These are phyloP conservation scores for Sarcophaga subvicina DNA, from an alignment of 2,888 invertebrate genomes.

Conservation along the genomic window DNA sequence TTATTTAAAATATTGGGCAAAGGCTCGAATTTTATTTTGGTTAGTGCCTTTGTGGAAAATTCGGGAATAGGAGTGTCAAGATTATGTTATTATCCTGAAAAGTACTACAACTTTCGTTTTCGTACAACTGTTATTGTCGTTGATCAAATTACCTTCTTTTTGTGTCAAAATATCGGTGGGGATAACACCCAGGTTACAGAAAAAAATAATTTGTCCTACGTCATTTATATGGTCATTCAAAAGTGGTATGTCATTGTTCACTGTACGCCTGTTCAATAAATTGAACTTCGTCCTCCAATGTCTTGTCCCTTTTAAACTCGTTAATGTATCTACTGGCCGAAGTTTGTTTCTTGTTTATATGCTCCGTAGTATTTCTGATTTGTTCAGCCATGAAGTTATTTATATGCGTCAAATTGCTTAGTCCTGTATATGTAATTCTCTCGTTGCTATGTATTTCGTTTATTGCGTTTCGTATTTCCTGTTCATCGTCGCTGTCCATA, in stretches of 20 bases:
- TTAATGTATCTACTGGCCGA: constrained; percentile 61
- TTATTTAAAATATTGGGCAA: too few species aligned
- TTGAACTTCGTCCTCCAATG: constrained; percentile 66
- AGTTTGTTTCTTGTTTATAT: constrained; percentile 65
- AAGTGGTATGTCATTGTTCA: too few species aligned
- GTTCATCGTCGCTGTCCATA: constrained; percentile 47
- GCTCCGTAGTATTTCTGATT: constrained; percentile 42
- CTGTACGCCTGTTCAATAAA: not conserved
- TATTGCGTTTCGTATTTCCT: not conserved
- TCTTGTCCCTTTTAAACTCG: constrained; percentile 52
- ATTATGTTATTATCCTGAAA: not conserved
- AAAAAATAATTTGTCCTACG: constrained; percentile 48
- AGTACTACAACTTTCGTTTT: not conserved
- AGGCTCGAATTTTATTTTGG: not conserved
- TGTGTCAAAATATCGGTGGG: constrained; percentile 60
- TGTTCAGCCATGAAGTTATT: not conserved
- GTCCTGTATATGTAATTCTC: too few species aligned
- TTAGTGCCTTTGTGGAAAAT: not conserved
- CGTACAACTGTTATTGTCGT: constrained; percentile 54
- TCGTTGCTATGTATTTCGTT: not conserved
- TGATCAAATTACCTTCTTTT: constrained; percentile 42
- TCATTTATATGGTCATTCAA: too few species aligned
- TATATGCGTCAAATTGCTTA: not conserved
- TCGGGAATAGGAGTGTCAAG: not conserved
- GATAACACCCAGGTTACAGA: constrained; percentile 58